phyloP scores from a whole-genome alignment of 2,797 vertebrate species.

The Anas bernieri region DNA sequence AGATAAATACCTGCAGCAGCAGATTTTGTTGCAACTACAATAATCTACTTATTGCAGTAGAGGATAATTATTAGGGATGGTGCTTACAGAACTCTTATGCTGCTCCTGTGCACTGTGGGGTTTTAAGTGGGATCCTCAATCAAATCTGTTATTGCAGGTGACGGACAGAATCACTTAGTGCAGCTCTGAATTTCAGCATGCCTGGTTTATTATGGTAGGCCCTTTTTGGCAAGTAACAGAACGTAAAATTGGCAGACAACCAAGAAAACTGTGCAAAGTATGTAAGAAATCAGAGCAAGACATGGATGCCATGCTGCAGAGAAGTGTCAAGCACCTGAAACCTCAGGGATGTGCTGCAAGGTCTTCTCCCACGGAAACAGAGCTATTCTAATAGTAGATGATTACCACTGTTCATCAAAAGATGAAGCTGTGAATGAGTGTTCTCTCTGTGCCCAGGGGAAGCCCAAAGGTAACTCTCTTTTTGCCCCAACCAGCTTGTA shows the following conservation, averaged over 20 bases:
- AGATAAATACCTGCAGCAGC: not conserved
- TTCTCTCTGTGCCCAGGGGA: not conserved
- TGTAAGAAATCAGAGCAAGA: not conserved
- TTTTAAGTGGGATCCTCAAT: not conserved
- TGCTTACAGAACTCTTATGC: not conserved
- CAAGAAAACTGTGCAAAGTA: not conserved
- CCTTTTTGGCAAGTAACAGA: not conserved
- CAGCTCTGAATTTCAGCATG: not conserved
- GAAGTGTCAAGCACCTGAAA: not conserved
- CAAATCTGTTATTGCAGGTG: not conserved
- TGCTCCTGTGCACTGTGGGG: not conserved
- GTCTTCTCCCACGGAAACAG: not conserved
- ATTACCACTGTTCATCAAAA: not conserved
- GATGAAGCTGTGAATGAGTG: not conserved
- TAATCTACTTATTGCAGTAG: not conserved
- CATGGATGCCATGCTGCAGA: not conserved
- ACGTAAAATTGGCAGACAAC: not conserved
- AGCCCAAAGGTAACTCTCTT: not conserved
- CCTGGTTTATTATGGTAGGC: not conserved
- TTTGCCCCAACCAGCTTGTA: not conserved
- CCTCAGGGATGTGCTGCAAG: not conserved
- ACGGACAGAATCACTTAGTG: not conserved
- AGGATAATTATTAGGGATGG: not conserved
- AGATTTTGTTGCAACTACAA: not conserved
- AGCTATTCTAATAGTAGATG: not conserved